Base-by-base conservation (phyloP, 2,888 invertebrate genomes). In the Cheilosia grossa region DNA sequence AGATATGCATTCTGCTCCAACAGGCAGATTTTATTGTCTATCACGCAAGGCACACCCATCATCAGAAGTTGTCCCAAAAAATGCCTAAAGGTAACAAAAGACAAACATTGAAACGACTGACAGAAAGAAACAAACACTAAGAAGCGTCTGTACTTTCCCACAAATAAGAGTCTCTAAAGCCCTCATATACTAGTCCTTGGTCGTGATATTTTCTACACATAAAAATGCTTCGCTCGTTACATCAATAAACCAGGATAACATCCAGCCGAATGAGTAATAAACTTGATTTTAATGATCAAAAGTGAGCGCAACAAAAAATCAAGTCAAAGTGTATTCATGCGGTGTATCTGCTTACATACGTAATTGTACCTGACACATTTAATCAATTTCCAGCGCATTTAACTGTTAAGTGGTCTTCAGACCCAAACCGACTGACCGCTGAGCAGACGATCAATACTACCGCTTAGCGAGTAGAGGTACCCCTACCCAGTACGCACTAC, bases 211-310 rank as follows among this genome's bases (percentile, higher is more conserved):
- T 13, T 6, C 30, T 2, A 13, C 19, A 6, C 19, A 13, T 30
- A 7, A 30, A 54, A 54, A 17, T 54, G 30, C n/a, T 24, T 42
- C 27, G n/a, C n/a, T n/a, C n/a, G 24, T 40, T 21, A 47, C 56
- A 66, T 40, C 54, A 74, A 66, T 56, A 66, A 69, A 69, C 67
- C 56, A 42, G 42, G 33, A 44, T 44, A 51, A 27, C 69, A 51
- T 51, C 19, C 30, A 21, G 33, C 47, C 53, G 27, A 77, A 70
- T 70, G 70, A 24, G 37, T 54, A 61, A 72, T 79, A 72, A 72
- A 72, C 78, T 64, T 51, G 58, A 63, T 56, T 72, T 67, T 30
- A 78, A 72, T 49, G 49, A 9, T 63, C 56, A 42, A 56, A 56
- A 17, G 61, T 49, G 70, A 78, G 53, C 47, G 30, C 37, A 13